phyloP scores from a whole-genome alignment of 1,140 invertebrate species.

The Glomeris maerens region DNA sequence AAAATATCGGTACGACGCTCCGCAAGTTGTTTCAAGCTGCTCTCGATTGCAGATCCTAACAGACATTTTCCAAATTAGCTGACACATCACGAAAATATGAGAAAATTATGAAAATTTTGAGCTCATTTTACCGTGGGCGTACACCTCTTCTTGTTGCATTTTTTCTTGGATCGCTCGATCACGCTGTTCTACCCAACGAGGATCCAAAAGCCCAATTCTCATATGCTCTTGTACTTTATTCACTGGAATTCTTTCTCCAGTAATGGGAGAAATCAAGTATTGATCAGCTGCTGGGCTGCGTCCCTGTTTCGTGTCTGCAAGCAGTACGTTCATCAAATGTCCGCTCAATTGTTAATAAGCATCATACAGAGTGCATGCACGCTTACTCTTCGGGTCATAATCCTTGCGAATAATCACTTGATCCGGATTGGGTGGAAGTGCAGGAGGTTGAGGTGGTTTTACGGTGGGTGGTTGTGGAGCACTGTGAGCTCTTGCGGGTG shows the following conservation, averaged over 20 bases:
- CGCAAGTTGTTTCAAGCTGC: slow-evolving; percentile 85
- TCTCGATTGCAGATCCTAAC: slow-evolving; percentile 73
- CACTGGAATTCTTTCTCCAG: slow-evolving; percentile 90
- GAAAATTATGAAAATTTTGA: neutral
- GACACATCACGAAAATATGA: slow-evolving; percentile 8
- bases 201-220: slow-evolving; percentile 90
- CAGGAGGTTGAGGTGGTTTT: slow-evolving; percentile 51
- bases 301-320: slow-evolving; percentile 38
- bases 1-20: slow-evolving; percentile 99
- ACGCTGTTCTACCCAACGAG: slow-evolving; percentile 92
- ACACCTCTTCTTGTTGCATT: slow-evolving; percentile 69
- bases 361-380: neutral
- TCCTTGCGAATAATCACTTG: slow-evolving; percentile 90
- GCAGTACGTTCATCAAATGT: neutral
- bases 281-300: slow-evolving; percentile 55
- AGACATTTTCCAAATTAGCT: neutral
- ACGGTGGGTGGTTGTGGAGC: slow-evolving; percentile 29
- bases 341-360: slow-evolving; percentile 10
- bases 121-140: slow-evolving; percentile 47
- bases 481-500: slow-evolving; percentile 18
- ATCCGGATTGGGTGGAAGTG: slow-evolving; percentile 62
- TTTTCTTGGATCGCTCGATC: slow-evolving; percentile 74
- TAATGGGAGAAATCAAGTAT: slow-evolving; percentile 94
- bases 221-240: slow-evolving; percentile 96
- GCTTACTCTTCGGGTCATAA: slow-evolving; percentile 74